phyloP scores from a whole-genome alignment of 2,888 invertebrate genomes.

The Barypeithes pellucidus region DNA sequence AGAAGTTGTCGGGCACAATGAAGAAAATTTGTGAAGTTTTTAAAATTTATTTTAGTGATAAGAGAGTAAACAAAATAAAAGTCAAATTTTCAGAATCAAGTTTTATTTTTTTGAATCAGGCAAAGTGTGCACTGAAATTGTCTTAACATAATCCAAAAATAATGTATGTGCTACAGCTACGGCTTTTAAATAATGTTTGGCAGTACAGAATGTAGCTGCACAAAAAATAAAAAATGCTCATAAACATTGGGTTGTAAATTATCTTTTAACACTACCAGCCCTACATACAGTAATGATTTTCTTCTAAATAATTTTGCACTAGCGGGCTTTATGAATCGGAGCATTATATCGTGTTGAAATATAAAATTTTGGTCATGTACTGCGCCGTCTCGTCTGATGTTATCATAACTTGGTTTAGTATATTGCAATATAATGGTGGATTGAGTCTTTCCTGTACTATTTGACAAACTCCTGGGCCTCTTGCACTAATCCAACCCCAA shows the following conservation, averaged over 20 bases:
- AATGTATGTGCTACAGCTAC: neutral
- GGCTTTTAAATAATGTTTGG: slow-evolving; percentile 1
- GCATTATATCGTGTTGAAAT: too few relatives aligned
- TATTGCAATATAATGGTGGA: too few relatives aligned
- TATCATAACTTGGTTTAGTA: too few relatives aligned
- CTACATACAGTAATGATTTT: neutral
- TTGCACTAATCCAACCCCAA: too few relatives aligned
- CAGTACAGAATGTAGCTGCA: slow-evolving; percentile 2
- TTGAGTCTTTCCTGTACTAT: too few relatives aligned
- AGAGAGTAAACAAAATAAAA: neutral
- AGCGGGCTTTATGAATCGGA: too few relatives aligned
- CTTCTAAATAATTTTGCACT: too few relatives aligned
- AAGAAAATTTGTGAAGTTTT: neutral
- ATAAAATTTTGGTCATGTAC: too few relatives aligned
- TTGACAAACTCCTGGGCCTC: neutral
- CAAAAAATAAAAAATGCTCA: slow-evolving; percentile 5
- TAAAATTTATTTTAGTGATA: neutral
- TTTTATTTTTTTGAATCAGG: slow-evolving; percentile 13
- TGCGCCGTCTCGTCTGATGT: too few relatives aligned
- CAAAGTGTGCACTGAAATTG: slow-evolving; percentile 7
- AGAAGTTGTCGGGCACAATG: neutral
- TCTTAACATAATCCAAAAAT: slow-evolving; percentile 2
- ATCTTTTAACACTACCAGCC: neutral
- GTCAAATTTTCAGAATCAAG: neutral
- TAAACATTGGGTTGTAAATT: neutral